Conservation (phyloP, 2,797 vertebrate genomes). For the Otolemur crassicaudatus region DNA sequence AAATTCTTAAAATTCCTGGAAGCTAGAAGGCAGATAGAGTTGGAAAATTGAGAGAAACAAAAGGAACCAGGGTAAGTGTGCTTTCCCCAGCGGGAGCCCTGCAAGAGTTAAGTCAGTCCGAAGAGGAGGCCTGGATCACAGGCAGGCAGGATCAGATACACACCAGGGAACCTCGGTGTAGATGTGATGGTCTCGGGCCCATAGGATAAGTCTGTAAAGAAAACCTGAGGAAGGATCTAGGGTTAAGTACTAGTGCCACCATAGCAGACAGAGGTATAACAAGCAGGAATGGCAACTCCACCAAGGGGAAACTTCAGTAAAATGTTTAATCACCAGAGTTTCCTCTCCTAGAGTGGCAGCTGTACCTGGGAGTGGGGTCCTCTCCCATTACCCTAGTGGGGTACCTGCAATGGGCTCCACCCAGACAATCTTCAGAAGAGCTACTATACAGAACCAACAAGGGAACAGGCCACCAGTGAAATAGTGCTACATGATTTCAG, state of each 20-base stretch:
- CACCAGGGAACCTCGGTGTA: background rate
- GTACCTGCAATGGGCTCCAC: background rate
- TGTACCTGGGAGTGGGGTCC: no score
- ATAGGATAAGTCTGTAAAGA: background rate
- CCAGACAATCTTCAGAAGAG: background rate
- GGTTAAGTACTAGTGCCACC: background rate
- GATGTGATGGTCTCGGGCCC: background rate
- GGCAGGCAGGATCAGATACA: background rate
- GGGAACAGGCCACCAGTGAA: background rate
- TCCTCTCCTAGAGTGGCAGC: background rate
- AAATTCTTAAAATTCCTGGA: constrained; percentile 15
- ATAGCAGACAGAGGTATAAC: background rate
- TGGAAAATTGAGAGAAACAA: constrained; percentile 11
- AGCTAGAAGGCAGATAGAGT: background rate
- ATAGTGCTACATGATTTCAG: background rate
- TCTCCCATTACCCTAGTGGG: no score
- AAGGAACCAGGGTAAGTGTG: background rate
- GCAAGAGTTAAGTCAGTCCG: background rate
- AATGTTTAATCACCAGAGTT: background rate
- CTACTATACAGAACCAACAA: background rate
- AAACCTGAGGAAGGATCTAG: background rate
- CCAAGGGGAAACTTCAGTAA: background rate
- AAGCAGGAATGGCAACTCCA: background rate
- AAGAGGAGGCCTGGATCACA: background rate
- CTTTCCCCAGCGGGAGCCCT: background rate